A percentile compares a stretch with the other conserved stretches of the same genome.
phyloP scores from a whole-genome alignment of 2,797 vertebrate genomes.

The Scyliorhinus canicula region DNA sequence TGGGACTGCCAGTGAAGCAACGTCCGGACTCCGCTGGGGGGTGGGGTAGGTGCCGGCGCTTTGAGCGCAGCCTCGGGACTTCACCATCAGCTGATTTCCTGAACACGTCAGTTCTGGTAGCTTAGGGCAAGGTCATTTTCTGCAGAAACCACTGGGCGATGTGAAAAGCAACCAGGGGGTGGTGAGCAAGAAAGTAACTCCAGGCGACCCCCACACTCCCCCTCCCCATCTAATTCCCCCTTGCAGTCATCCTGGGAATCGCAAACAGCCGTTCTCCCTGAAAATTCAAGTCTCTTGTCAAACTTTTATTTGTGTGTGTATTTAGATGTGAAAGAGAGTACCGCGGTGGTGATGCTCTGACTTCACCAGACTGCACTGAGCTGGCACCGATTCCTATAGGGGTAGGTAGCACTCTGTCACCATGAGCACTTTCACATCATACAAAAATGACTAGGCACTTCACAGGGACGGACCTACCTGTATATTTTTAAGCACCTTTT shows the following conservation, averaged over 20 bases:
- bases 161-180: neutral
- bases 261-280: neutral
- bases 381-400: neutral
- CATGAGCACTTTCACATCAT: neutral
- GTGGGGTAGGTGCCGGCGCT: neutral
- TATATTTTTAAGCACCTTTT: neutral
- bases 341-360: neutral
- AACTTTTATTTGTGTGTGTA: neutral
- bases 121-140: neutral
- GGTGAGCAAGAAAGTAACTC: neutral
- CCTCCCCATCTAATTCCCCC: neutral
- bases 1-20: too few relatives aligned
- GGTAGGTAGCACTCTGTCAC: neutral
- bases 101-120: constrained; percentile 17
- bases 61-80: neutral
- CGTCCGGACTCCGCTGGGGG: neutral
- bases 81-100: constrained; percentile 25
- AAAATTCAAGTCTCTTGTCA: neutral
- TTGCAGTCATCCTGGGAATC: too few relatives aligned
- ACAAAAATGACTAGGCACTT: neutral
- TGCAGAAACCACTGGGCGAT: neutral
- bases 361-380: neutral
- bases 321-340: neutral
- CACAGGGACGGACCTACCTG: neutral
- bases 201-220: neutral